phyloP scores from a whole-genome alignment of 2,797 vertebrate genomes.

The Loris lydekkerianus region DNA sequence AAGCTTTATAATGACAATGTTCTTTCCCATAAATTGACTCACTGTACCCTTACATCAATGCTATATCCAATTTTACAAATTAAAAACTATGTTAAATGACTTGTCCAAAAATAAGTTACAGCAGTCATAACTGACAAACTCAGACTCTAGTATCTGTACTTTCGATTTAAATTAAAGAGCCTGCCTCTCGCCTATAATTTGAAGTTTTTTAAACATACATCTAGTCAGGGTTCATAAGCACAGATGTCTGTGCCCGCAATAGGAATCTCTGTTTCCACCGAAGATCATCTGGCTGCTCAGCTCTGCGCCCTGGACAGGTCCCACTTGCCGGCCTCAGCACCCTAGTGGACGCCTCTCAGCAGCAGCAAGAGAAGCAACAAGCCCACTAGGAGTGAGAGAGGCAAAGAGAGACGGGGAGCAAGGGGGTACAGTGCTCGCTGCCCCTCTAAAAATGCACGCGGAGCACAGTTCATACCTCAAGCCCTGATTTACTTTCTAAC shows the following conservation, averaged over 20 bases:
- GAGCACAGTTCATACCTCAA: neutral
- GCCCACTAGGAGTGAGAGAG: neutral
- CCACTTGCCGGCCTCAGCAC: neutral
- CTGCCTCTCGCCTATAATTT: neutral
- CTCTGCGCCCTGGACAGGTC: neutral
- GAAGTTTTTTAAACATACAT: neutral
- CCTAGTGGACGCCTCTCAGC: neutral
- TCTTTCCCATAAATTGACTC: constrained; percentile 18
- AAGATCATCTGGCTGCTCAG: neutral
- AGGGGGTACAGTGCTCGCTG: neutral
- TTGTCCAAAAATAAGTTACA: constrained; percentile 18
- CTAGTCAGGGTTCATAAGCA: neutral
- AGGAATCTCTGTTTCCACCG: neutral
- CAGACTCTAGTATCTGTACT: neutral
- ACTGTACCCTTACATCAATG: neutral
- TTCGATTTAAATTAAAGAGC: neutral
- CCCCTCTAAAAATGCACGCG: neutral
- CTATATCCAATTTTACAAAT: constrained; percentile 19
- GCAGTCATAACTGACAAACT: constrained; percentile 6
- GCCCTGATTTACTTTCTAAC: constrained; percentile 30
- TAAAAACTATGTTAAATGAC: constrained; percentile 35
- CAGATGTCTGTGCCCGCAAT: neutral
- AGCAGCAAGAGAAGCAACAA: neutral
- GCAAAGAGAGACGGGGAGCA: neutral
- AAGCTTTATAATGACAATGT: neutral